Base-by-base conservation (phyloP, 2,113 vertebrate species). In the Atractosteus spatula region DNA sequence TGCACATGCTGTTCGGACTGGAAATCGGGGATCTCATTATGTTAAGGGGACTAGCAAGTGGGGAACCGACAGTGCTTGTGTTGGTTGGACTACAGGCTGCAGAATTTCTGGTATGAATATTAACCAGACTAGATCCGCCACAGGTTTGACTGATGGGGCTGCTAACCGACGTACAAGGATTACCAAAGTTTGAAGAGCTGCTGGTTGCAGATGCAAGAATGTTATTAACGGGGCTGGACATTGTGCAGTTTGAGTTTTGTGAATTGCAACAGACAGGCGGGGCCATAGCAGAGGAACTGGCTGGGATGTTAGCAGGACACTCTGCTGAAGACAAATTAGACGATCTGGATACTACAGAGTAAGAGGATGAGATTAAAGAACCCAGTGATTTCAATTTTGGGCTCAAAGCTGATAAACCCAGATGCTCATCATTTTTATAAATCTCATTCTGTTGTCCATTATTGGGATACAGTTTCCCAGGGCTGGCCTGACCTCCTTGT, bases 21-120 rank as follows among this genome's bases (percentile, higher is more conserved):
- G 96, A 99, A 83, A 99, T 94, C 0, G 97, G 96, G 0, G 97
- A 98, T 78, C 95, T 95, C 94, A 98, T 96, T 83, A 96, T 91
- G 86, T 95, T 96, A 74, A 96, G 86, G 0, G 96, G 96, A 80
- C 96, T 98, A 67, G 95, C 93, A 68, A 97, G 93, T 0, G 96
- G 96, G 54, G 97, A 97, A 16, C 93, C 95, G 11, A 97, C 92
- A 0, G 90, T 95, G 88, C 93, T 95, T 42, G 94, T 85, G 0
- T 96, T 94, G 0, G 92, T 89, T 0, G 97, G 96, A 86, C 97
- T 99, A 87, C 96, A 96, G 11, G 95, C 89, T 79, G 92, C 86
- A 72, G 95, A 94, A 75, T 93, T 90, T 77, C 92, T 88, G 74
- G 74, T 93, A 55, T 98, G 95, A 62, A 94, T 79, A 6, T 89